Base-by-base conservation (phyloP, 2,888 invertebrate species). In the Drosophila fungiperda region DNA sequence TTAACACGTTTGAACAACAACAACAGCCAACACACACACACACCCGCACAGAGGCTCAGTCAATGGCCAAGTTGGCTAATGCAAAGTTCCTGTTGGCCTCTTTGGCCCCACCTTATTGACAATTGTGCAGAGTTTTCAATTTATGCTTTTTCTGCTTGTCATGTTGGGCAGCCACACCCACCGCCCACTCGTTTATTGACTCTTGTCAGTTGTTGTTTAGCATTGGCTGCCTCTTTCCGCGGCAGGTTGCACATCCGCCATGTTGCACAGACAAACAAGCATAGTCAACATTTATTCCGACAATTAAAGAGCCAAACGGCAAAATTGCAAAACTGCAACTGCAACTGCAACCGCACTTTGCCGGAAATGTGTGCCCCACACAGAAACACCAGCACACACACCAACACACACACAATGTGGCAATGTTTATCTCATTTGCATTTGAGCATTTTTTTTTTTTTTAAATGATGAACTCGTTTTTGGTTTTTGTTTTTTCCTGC, bases 281-380 rank as follows among this genome's bases (percentile, higher is more conserved):
- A 38, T 8, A 45, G 45, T 54, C 74, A 75, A 79, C 70, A 76
- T 68, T 45, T 45, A 76, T 49, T 42, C 70, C 40, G 52, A 79
- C 73, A 78, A 74, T 78, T 68, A 71, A 57, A 68, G 62, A 68
- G 63, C 63, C 73, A 54, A 77, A 68, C 67, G 64, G 82, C 71
- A 74, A 79, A 59, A 45, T 15, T 15, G 45, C 45, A 23, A 48
- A 55, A 32, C 57, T 42, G 40, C 40, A 57, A 55, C 50, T 70
- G 74, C 80, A 77, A 74, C 63, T 71, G 70, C 71, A 73, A 69
- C 71, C 69, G 70, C 77, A 75, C 48, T 78, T 74, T 81, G 73
- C 83, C 90, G 91, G 90, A 89, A 90, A 82, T 83, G 83, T 80
- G 74, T 74, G 73, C 69, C 69, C 66, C 63, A 60, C 63, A 62